Evolutionary conservation across 2,113 vertebrate species (phyloP), one percentile per base, ranked within the genome.

Genomic region (Oenanthe oenanthe): DNA sequence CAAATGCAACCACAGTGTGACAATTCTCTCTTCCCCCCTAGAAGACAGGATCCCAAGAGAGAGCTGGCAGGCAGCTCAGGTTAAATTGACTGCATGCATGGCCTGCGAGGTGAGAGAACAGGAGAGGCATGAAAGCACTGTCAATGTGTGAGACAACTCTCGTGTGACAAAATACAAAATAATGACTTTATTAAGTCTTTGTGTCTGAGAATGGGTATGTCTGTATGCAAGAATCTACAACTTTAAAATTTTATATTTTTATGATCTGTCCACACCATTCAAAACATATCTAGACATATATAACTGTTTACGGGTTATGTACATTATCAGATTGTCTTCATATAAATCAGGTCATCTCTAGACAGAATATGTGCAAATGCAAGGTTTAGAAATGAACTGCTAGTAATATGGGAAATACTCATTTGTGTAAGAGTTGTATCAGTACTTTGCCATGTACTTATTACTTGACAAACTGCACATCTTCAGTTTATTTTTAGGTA

Each of bases 131-230:
- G 38, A 73, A 86, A 84, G 26, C 26, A 24, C 34, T 32, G 10
- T 1, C 42, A 26, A n/a, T 32, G 25, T 2, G 4, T 3, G 4
- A 75, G 45, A 53, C 16, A 34, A 15, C 21, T n/a, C 19, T 4
- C 62, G 42, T 13, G 38, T 32, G 45, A 66, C 34, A 73, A 83
- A 94, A 71, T 13, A 73, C 3, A 3, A 71, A 76, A 50, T 31
- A 70, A 43, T 22, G 10, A 15, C 24, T 85, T 77, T 12, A 43
- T 77, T 66, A 62, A 54, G 34, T 6, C 24, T 47, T 47, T 26
- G 8, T 24, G 25, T 7, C 24, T 8, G 17, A 85, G 29, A 79
- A 88, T 10, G 11, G 24, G 18, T 17, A 48, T 15, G 19, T 20
- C 42, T 58, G 25, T 15, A 47, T 7, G 18, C 34, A 81, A 45